A percentile compares a stretch with the other conserved stretches of the same genome.
Evolutionary conservation across 1,140 invertebrate genomes (phyloP).

Genomic region (Lasaia peninsularis): DNA sequence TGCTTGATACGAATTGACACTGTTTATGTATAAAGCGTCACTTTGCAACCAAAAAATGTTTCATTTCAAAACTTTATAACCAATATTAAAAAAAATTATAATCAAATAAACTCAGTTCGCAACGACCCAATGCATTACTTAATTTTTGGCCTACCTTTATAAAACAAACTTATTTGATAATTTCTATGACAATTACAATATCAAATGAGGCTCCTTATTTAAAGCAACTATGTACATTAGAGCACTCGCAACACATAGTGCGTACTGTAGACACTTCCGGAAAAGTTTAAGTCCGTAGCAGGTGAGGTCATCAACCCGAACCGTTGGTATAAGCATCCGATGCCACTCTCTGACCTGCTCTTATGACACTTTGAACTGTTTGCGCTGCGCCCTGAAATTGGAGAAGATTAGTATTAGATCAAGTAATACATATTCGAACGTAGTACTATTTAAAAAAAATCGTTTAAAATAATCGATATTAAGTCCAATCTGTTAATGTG

Average conservation of each 20-base stretch:
- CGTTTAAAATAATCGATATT: no score
- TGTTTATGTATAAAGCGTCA: no score
- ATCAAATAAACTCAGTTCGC: no score
- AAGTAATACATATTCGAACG: background rate
- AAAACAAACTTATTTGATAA: slow-evolving; percentile 17
- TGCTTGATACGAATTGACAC: no score
- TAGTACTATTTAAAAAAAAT: no score
- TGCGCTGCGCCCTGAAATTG: slow-evolving; percentile 71
- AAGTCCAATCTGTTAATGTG: no score
- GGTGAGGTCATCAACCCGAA: slow-evolving; percentile 50
- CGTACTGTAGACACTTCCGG: slow-evolving; percentile 70
- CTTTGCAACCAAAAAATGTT: no score
- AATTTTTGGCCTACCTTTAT: background rate
- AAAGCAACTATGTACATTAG: slow-evolving; percentile 58
- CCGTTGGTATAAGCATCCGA: slow-evolving; percentile 64
- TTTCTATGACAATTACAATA: slow-evolving; percentile 21
- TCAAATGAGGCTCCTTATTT: slow-evolving; percentile 26
- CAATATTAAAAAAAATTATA: no score
- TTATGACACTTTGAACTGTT: slow-evolving; percentile 72
- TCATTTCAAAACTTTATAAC: no score
- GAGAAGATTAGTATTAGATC: background rate
- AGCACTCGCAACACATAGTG: slow-evolving; percentile 69
- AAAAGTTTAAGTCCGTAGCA: slow-evolving; percentile 61
- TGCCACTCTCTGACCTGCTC: slow-evolving; percentile 61
- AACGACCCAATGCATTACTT: no score